Evolutionary conservation across 2,797 vertebrate species (phyloP), one percentile per base, ranked within the genome.

Genomic region (Cossypha niveicapilla): DNA sequence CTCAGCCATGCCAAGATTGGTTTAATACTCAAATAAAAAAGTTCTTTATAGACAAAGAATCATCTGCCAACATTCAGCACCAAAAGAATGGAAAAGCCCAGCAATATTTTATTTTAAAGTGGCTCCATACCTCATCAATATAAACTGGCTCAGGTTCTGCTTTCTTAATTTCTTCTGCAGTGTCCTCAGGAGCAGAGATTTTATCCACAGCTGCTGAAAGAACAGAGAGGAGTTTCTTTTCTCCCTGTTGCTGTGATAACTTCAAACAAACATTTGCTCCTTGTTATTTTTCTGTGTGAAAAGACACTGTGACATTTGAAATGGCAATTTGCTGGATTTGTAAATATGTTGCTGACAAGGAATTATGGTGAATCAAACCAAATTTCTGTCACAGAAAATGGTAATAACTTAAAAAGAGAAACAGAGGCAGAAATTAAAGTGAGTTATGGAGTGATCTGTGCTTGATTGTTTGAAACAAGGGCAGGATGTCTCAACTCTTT

Each of bases 91-190:
- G 6, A 28, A 50, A 61, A 79, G 7, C 24, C 45, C 56, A 34
- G 41, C 28, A 34, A 18, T 50, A 74, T n/a, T 68, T 65, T 4
- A 21, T 7, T 24, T 11, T 11, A 9, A 94, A 79, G 39, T 7
- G 37, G 41, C 37, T 53, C 27, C 90, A 32, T 97, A 99, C 99
- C 98, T 99, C 99, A 72, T 99, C 99, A 95, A 99, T 99, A 94
- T 97, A 98, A 91, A 99, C 98, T 25, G 98, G 98, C 93, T 99
- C 98, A 3, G 99, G 98, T 86, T 99, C 99, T 34, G 94, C 97
- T 96, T 98, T 98, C 97, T 97, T 93, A 45, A 94, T 84, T 96
- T 99, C 98, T 75, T 98, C 96, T 56, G 90, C 84, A 8, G 96
- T 53, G 25, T 99, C 98, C 89, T 99, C 99, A 51, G 96, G 94